Conservation (phyloP, 2,888 invertebrate genomes). For the Sussaba pulchella region DNA sequence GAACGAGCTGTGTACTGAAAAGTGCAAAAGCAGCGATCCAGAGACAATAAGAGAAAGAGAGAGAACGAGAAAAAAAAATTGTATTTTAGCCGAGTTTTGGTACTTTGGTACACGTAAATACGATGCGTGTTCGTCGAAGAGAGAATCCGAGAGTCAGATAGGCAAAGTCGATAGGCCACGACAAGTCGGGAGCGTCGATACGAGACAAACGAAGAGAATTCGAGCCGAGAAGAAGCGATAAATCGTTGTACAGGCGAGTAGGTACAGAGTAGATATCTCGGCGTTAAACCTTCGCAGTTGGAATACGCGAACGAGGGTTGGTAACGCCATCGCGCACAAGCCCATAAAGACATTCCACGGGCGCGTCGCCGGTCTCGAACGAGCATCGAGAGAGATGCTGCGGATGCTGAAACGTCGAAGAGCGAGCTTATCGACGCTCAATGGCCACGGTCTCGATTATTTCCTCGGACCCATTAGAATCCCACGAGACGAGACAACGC, state of each 20-base stretch:
- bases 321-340: constrained; percentile 56
- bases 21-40: neutral
- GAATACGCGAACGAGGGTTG: constrained; percentile 38
- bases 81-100: neutral
- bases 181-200: constrained; percentile 25
- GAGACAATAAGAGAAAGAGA: neutral
- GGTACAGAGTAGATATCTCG: constrained; percentile 3
- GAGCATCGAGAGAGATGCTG: constrained; percentile 56
- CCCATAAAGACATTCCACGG: constrained; percentile 67
- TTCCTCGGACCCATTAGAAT: constrained; percentile 49
- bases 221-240: constrained; percentile 48
- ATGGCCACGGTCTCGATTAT: constrained; percentile 51
- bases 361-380: constrained; percentile 62
- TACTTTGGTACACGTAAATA: constrained; percentile 20
- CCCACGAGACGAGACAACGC: constrained; percentile 16
- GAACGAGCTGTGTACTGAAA: constrained; percentile 35
- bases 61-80: too few relatives aligned
- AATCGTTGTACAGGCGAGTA: constrained; percentile 48
- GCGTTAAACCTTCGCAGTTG: constrained; percentile 25
- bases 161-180: constrained; percentile 51
- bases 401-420: too few relatives aligned
- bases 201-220: constrained; percentile 23
- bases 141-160: neutral
- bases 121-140: constrained; percentile 14
- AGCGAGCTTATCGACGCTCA: constrained; percentile 60